Base-by-base conservation (phyloP, 1,140 invertebrate genomes). In the Orchesella cincta region DNA sequence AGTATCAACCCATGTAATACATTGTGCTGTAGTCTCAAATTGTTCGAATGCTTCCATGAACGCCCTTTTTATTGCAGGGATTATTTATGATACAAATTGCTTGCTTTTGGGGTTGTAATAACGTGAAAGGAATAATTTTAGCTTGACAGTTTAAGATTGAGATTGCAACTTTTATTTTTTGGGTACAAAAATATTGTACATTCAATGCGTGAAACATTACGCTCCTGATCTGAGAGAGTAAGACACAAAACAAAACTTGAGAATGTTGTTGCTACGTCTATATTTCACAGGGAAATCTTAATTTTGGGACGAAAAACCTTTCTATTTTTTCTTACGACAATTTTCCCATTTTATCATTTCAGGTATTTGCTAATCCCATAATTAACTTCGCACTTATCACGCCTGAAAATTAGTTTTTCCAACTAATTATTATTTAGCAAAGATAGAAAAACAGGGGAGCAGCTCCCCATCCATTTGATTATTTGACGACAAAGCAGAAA, bases 1-100 rank as follows among this genome's bases (percentile, higher is more conserved):
- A n/a, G n/a, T n/a, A n/a, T n/a, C n/a, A n/a, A n/a, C n/a, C n/a
- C n/a, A n/a, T n/a, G n/a, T n/a, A n/a, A n/a, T n/a, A n/a, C n/a
- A n/a, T n/a, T n/a, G n/a, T n/a, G n/a, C n/a, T n/a, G n/a, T 46
- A 46, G 39, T 46, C 20, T 33, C 8, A 67, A 67, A 67, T 33
- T 67, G 62, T 67, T 67, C 31, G 31, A 67, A 67, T 67, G 62
- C 29, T 67, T 67, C 62, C 62, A 33, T 67, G 62, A 67, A 67
- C 31, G 31, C 26, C 62, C 3, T 29, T 67, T 67, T 67, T 67
- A 67, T 67, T 67, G 62, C 62, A 23, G 23, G 62, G 28, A 67
- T 67, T 67, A 67, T 67, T 67, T 67, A 67, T 67, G 26, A 67
- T 67, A 67, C n/a, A 67, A 67, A 67, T 67, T 67, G 62, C 62